Evolutionary conservation across 2,797 vertebrate genomes (phyloP).

Genomic region (Chaetophractus vellerosus): DNA sequence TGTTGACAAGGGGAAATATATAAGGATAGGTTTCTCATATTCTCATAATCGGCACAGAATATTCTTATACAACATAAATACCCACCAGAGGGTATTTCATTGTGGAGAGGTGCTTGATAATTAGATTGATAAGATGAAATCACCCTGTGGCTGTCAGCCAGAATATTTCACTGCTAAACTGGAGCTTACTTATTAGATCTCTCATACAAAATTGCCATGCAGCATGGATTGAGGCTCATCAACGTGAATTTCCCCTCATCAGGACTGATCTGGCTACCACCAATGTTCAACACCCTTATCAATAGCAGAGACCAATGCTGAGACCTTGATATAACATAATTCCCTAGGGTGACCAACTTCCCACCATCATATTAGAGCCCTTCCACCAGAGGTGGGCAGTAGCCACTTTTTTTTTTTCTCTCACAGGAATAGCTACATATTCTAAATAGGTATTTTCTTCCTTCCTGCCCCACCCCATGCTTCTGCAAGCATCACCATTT

Average conservation of each 20-base stretch:
- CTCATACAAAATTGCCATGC: not conserved
- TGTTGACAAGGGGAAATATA: not conserved
- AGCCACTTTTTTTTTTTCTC: not conserved
- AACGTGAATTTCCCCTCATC: not conserved
- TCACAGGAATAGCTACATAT: too few species aligned
- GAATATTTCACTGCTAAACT: too few species aligned
- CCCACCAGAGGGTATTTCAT: not conserved
- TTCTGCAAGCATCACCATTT: not conserved
- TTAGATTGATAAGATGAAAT: not conserved
- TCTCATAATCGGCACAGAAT: not conserved
- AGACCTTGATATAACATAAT: not conserved
- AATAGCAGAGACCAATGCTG: not conserved
- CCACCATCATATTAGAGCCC: not conserved
- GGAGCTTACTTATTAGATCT: not conserved
- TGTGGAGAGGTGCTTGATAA: not conserved
- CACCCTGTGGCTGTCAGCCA: not conserved
- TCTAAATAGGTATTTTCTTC: not conserved
- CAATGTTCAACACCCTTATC: not conserved
- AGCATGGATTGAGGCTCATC: not conserved
- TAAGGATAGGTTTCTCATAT: not conserved
- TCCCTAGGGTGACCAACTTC: not conserved
- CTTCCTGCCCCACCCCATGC: not conserved
- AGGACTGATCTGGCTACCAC: not conserved
- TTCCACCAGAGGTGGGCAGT: not conserved
- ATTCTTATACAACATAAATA: constrained; percentile 4